Evolutionary conservation across 2,797 vertebrate genomes (phyloP), one percentile per base, ranked within the genome.

Genomic region (Heliangelus exortis): DNA sequence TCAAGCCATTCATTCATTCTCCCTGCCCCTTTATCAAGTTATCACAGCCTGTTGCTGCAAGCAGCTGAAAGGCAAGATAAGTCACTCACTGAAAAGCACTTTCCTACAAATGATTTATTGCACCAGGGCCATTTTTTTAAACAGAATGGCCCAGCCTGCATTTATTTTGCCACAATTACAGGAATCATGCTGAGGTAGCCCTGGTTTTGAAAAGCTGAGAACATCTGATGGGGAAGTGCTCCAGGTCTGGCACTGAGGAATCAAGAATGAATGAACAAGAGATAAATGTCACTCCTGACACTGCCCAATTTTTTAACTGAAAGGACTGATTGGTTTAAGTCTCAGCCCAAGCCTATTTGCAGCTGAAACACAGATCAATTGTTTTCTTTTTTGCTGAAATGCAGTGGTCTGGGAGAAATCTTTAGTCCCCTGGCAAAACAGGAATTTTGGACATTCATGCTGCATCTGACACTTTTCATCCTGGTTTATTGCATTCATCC

Each of bases 151-250:
- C 51, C 74, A 82, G 71, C 41, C 7, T 61, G 18, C 54, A 74
- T 94, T 94, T 88, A 67, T 88, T 94, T 91, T 86, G 41, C 41
- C 58, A 57, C 63, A n/a, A 86, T 61, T 74, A 84, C 50, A 78
- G 50, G 50, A 83, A 80, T 19, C 2, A 4, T 58, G 36, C 84
- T 1, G 2, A 91, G 16, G 20, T 54, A 77, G 29, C 34, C 31
- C 12, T 9, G 34, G n/a, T 90, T 95, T 69, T 87, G 25, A 89
- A 79, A 92, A 84, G 26, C 55, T 54, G 45, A 78, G 50, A 81
- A 53, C 15, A 26, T 68, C 58, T 75, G 50, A 57, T 20, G n/a
- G 59, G 78, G 81, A 79, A 54, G 22, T 39, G 8, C 12, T 80
- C 16, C 33, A 51, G 19, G 4, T 82, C 12, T 75, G 58, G 39